A percentile compares a stretch with the other conserved stretches of the same genome.
Conservation (phyloP, 2,888 invertebrate genomes). For the Ceraclea dissimilis region DNA sequence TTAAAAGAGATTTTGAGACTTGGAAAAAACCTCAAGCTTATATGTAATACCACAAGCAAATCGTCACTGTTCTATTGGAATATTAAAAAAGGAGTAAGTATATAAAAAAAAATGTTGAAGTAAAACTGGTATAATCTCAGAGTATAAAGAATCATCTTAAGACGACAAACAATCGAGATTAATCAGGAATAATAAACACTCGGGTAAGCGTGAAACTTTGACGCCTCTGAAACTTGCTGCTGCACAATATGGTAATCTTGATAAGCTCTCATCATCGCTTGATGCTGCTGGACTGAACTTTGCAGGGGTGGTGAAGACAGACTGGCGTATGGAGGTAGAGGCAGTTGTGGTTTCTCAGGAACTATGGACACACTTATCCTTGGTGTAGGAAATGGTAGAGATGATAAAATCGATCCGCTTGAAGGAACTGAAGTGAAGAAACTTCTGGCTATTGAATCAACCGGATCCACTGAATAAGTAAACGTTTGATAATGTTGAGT, state of each 20-base stretch:
- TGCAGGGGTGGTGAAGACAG: conserved; percentile 13
- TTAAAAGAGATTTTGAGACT: no score
- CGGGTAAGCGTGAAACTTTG: conserved; percentile 18
- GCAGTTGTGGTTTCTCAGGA: conserved; percentile 20
- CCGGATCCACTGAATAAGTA: conserved; percentile 21
- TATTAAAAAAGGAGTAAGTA: no score
- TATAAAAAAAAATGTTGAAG: no score
- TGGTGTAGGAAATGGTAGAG: conserved; percentile 18
- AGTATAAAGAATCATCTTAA: no score
- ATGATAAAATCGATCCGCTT: conserved; percentile 9
- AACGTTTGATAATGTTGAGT: conserved; percentile 31
- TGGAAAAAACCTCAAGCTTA: no score
- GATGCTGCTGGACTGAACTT: conserved; percentile 23
- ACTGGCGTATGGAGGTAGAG: conserved; percentile 25
- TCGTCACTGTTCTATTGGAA: no score
- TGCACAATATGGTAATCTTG: conserved; percentile 22
- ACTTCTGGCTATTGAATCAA: conserved; percentile 19
- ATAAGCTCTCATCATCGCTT: conserved; percentile 24
- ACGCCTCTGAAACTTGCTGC: conserved; percentile 17
- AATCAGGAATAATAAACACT: conserved; percentile 20
- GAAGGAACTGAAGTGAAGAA: conserved; percentile 17
- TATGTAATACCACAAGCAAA: no score
- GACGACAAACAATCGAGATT: no score
- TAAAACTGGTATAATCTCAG: no score
- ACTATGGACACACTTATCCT: conserved; percentile 18